Conservation (phyloP, 2,797 vertebrate species). For the Enteromius unitaeniatus region DNA sequence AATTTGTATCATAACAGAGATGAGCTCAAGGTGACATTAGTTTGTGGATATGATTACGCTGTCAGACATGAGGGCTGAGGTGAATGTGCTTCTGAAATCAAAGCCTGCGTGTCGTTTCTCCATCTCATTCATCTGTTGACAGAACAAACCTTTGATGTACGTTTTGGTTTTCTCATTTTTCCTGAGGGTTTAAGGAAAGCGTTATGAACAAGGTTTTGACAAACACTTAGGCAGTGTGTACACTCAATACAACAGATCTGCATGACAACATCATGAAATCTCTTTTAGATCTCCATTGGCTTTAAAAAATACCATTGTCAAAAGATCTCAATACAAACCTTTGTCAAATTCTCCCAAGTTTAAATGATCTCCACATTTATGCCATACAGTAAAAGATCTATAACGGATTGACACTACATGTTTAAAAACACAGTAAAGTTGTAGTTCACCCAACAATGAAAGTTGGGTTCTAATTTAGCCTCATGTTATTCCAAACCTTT, state of each 20-base stretch:
- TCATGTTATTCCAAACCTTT: neutral
- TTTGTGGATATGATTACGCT: neutral
- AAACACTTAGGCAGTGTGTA: neutral
- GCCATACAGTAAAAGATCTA: neutral
- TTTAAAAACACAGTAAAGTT: neutral
- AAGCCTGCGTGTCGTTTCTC: neutral
- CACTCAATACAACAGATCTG: neutral
- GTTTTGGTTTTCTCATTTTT: neutral
- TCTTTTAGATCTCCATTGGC: neutral
- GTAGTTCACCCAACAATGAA: neutral
- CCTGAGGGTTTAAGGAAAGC: neutral
- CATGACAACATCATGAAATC: neutral
- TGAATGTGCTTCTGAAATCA: neutral
- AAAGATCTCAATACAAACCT: neutral
- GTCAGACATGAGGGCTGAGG: neutral
- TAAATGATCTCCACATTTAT: neutral
- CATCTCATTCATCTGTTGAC: conserved; percentile 12
- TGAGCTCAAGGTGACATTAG: neutral
- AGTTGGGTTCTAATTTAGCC: neutral
- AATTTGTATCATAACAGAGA: neutral
- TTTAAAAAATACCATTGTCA: neutral
- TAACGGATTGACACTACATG: neutral
- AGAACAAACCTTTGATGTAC: conserved; percentile 19
- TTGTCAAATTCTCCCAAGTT: neutral
- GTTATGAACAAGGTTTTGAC: neutral